Percentiles rank a stretch among this genome's conserved stretches.
These are phyloP conservation scores for Tenthredo scrophulariae DNA, from an alignment of 2,888 invertebrate species.

Conservation along the genomic window DNA sequence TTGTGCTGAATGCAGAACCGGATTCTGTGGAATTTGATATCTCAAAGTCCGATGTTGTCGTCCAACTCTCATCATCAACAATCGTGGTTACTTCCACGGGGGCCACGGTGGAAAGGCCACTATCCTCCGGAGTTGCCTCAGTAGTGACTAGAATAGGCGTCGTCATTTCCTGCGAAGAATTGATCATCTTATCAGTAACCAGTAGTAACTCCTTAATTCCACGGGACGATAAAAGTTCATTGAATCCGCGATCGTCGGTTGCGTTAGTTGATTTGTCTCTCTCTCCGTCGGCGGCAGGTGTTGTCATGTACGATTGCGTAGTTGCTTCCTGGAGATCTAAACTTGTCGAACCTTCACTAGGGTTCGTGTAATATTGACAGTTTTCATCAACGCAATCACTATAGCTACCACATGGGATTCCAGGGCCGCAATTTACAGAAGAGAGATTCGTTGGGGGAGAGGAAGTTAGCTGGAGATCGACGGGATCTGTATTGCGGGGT, in stretches of 20 bases:
- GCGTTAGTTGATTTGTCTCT: constrained; percentile 36
- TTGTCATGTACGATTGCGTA: neutral
- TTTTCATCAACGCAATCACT: constrained; percentile 9
- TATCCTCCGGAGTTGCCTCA: neutral
- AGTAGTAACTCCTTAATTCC: neutral
- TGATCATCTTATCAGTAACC: neutral
- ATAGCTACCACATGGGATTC: neutral
- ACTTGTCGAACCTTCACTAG: neutral
- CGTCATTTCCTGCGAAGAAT: neutral
- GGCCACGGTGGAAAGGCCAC: neutral
- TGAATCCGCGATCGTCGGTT: neutral
- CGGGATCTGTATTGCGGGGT: neutral
- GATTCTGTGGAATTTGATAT: neutral
- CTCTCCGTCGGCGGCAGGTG: neutral
- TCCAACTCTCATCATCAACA: neutral
- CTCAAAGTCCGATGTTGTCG: neutral
- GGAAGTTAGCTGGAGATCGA: neutral
- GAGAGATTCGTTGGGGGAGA: neutral
- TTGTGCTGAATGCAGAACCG: neutral
- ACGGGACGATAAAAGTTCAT: neutral
- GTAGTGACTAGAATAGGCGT: neutral
- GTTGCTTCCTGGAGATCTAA: neutral
- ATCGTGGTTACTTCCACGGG: neutral
- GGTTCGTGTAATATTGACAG: neutral
- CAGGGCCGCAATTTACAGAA: neutral